A percentile compares a stretch with the other conserved stretches of the same genome.
These are phyloP conservation scores for Arge pagana DNA, from an alignment of 2,888 invertebrate species.

Conservation along the genomic window DNA sequence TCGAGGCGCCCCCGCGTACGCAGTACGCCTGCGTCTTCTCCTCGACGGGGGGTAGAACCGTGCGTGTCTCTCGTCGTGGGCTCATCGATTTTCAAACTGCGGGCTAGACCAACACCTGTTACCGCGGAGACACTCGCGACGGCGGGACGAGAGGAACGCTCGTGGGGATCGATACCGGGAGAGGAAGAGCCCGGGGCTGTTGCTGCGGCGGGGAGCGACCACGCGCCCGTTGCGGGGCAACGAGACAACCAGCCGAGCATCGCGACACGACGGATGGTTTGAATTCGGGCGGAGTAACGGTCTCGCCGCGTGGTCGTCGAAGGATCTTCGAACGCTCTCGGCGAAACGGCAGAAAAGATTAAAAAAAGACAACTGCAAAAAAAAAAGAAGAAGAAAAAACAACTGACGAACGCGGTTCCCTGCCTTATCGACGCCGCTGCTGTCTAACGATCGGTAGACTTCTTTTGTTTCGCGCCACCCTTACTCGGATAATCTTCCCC, in stretches of 20 bases:
- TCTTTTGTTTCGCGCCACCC: slow-evolving; percentile 35
- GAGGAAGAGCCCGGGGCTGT: slow-evolving; percentile 7
- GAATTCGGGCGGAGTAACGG: too few species aligned
- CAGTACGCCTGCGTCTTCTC: slow-evolving; percentile 32
- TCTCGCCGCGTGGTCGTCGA: too few species aligned
- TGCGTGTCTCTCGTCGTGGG: slow-evolving; percentile 26
- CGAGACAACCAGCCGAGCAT: slow-evolving; percentile 5
- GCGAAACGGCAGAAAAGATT: slow-evolving; percentile 15
- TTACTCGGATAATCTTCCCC: slow-evolving; percentile 8
- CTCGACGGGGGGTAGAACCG: slow-evolving; percentile 1
- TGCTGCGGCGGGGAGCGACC: slow-evolving; percentile 5
- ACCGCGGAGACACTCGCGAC: slow-evolving; percentile 41
- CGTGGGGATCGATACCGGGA: slow-evolving; percentile 18
- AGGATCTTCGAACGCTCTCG: too few species aligned
- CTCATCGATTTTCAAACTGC: slow-evolving; percentile 39
- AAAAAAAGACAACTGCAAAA: not conserved
- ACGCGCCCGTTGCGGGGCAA: slow-evolving; percentile 15
- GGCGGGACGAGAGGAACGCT: not conserved
- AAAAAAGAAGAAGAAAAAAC: slow-evolving; percentile 12
- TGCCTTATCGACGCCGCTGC: slow-evolving; percentile 53
- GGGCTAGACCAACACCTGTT: slow-evolving; percentile 53
- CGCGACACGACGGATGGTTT: not conserved
- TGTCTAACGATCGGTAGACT: slow-evolving; percentile 42
- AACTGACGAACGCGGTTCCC: slow-evolving; percentile 38
- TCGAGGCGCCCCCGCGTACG: slow-evolving; percentile 35